Evolutionary conservation across 2,888 invertebrate species (phyloP), one percentile per base, ranked within the genome.

Genomic region (Andrena bucephala): DNA sequence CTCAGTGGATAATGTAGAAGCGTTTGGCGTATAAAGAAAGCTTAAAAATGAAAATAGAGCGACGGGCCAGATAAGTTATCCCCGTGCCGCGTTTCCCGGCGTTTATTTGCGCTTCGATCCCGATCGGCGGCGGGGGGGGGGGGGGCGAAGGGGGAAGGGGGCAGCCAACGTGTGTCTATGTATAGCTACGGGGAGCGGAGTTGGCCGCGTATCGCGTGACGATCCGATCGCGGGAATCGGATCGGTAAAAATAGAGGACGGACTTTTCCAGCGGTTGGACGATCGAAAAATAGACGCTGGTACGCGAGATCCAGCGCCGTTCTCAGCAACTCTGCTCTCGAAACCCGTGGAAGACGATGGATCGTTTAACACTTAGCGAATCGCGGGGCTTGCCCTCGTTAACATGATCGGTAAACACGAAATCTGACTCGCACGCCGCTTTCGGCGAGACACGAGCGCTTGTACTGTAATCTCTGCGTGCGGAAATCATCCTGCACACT

Each of bases 61-160:
- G 42, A 75, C n/a, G 16, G 8, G 20, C 20, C 60, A 52, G 65
- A 77, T 62, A 66, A 77, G 63, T 73, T 69, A 83, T 83, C 72
- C 66, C 36, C 54, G 67, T 31, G 70, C n/a, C 48, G 48, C 60
- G 69, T 66, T 69, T 42, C 69, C 50, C 86, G 24, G 80, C 89
- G 90, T 93, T 92, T 92, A 92, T 93, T 93, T 92, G 91, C 87
- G 92, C 81, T 92, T 91, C 89, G 85, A 91, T 92, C 91, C 54
- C 89, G 89, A 92, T 90, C 88, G 89, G 20, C 20, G 20, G 20
- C 0, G 20, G 20, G 20, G 20, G 20, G 20, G 20, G 20, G 20
- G 20, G 20, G 20, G 20, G 20, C 0, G 20, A 20, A 20, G 20
- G 20, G 20, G 20, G 0, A 0, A 20, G 20, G 81, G 87, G 84